Percentiles rank a stretch among this genome's conserved stretches.
Conservation (phyloP, 92 coral and sea anemone genomes). For the Palythoa caribaeorum region DNA sequence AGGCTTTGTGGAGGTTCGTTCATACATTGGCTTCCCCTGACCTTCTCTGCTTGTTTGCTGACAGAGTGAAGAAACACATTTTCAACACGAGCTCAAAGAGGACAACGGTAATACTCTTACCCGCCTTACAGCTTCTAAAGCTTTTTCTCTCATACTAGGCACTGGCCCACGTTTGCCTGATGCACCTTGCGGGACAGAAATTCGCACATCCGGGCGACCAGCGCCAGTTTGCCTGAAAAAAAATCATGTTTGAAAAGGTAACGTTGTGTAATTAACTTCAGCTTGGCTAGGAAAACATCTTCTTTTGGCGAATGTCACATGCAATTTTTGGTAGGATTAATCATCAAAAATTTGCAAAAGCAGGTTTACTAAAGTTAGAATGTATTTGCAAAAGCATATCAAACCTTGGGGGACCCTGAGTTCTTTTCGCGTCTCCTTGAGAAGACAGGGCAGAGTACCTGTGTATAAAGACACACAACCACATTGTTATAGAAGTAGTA, state of each 20-base stretch:
- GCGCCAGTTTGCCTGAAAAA: constrained; percentile 70
- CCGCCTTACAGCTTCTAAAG: constrained; percentile 81
- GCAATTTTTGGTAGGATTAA: neutral
- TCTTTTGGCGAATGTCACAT: no score
- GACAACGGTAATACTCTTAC: constrained; percentile 14
- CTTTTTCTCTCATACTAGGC: constrained; percentile 81
- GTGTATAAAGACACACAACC: neutral
- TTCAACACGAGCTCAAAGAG: neutral
- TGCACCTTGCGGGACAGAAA: constrained; percentile 71
- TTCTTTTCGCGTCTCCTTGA: constrained; percentile 74
- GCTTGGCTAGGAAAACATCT: no score
- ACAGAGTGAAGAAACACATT: neutral
- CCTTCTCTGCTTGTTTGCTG: constrained; percentile 61
- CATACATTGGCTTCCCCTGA: constrained; percentile 17
- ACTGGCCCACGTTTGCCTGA: constrained; percentile 65
- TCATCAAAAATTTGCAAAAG: neutral
- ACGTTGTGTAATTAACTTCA: neutral
- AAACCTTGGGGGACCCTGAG: constrained; percentile 78
- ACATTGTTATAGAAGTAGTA: neutral
- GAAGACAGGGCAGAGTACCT: constrained; percentile 85
- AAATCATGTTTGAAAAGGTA: neutral
- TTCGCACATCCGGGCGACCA: constrained; percentile 85
- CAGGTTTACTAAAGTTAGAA: neutral
- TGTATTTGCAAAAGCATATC: neutral
- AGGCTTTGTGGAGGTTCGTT: constrained; percentile 47